Evolutionary conservation across 2,113 vertebrate species (phyloP).

Genomic region (Pelecanoides urinatrix): DNA sequence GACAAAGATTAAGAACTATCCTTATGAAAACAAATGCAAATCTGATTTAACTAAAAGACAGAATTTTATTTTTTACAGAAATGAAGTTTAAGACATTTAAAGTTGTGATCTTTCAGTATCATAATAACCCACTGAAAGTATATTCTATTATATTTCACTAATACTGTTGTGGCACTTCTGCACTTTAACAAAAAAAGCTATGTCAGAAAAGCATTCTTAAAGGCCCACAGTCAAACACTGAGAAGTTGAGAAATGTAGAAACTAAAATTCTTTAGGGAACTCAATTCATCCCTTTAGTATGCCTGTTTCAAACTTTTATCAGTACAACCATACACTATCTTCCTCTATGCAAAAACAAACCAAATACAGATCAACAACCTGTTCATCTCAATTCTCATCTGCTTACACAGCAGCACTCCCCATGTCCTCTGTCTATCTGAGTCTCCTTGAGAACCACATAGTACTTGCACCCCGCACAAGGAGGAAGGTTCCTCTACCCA

Average conservation of each 20-base stretch:
- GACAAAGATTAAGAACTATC: not conserved
- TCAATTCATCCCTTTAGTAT: not conserved
- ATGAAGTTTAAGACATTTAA: not conserved
- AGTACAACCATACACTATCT: not conserved
- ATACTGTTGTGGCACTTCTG: not conserved
- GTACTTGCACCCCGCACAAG: not conserved
- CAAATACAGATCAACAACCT: not conserved
- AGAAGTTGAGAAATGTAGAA: not conserved
- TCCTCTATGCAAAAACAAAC: not conserved
- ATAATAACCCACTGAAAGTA: not conserved
- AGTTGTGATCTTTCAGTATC: not conserved
- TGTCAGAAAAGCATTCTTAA: not conserved
- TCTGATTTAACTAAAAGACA: not conserved
- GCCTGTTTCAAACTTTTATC: not conserved
- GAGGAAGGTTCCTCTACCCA: not conserved
- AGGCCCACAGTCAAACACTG: not conserved
- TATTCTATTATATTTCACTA: not conserved
- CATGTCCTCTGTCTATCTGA: not conserved
- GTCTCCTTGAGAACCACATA: not conserved
- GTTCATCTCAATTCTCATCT: not conserved
- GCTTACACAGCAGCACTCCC: not conserved
- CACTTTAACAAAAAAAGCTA: not conserved
- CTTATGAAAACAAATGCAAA: not conserved
- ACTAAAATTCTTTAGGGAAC: not conserved
- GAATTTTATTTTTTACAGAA: not conserved